Evolutionary conservation across 2,113 vertebrate species (phyloP).

Genomic region (Ochotona curzoniae): DNA sequence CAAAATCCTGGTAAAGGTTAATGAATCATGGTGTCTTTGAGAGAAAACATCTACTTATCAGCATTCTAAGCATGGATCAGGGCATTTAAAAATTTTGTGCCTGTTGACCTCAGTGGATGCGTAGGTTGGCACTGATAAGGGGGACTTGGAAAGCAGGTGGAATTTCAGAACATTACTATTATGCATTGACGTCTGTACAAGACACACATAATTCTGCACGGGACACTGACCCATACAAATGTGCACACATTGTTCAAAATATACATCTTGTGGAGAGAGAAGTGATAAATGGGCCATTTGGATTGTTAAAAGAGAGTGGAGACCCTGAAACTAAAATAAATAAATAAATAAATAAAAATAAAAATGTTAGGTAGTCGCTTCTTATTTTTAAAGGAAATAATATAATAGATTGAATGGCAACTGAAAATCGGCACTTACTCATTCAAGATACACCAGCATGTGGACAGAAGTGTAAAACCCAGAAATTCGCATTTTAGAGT

Average conservation of each 20-base stretch:
- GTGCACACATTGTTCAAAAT: neutral
- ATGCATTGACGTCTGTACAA: neutral
- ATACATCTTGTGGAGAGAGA: neutral
- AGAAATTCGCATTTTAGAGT: neutral
- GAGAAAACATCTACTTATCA: neutral
- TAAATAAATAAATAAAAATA: too few relatives aligned
- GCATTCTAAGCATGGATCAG: neutral
- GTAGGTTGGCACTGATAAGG: neutral
- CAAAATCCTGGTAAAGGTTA: slow-evolving; percentile 29
- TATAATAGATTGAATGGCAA: neutral
- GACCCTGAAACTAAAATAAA: neutral
- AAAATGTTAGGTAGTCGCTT: neutral
- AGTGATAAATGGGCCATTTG: neutral
- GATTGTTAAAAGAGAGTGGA: neutral
- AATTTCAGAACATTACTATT: neutral
- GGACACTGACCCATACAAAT: neutral
- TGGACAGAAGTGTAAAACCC: neutral
- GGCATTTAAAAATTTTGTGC: neutral
- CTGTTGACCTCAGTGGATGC: neutral
- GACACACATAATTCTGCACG: accelerated
- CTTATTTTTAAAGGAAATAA: slow-evolving; percentile 11
- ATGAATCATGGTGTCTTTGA: neutral
- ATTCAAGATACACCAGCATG: neutral
- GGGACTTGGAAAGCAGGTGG: neutral
- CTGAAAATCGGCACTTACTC: neutral